phyloP scores from a whole-genome alignment of 2,113 vertebrate species.

The Vidua chalybeata region DNA sequence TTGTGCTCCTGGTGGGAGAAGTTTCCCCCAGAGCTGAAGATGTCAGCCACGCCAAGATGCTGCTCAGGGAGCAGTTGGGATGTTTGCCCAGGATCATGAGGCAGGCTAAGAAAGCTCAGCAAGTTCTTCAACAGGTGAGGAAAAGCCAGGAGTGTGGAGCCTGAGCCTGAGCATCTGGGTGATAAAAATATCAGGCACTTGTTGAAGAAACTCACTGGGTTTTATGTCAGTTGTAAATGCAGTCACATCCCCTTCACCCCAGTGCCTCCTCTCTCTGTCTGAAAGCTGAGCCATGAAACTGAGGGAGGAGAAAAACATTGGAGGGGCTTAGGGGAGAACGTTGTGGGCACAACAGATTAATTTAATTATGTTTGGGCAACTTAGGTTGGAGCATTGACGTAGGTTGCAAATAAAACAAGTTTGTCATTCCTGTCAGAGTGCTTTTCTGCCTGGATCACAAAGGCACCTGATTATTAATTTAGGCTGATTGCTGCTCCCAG shows the following conservation, averaged over 20 bases:
- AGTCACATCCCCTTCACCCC: not conserved
- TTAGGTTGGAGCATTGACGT: not conserved
- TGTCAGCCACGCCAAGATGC: not conserved
- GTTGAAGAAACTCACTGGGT: not conserved
- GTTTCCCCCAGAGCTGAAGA: not conserved
- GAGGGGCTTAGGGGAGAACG: not conserved
- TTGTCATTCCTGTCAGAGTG: not conserved
- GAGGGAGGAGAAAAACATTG: not conserved
- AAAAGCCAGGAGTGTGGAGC: not conserved
- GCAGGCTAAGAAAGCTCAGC: not conserved
- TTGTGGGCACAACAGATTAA: not conserved
- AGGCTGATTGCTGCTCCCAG: constrained; percentile 1
- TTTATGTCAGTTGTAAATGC: not conserved
- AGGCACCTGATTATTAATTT: constrained; percentile 14
- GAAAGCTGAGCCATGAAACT: not conserved
- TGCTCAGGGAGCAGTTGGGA: not conserved
- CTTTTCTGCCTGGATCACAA: not conserved
- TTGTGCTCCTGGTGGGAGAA: not conserved
- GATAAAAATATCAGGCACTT: not conserved
- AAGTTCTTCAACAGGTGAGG: not conserved
- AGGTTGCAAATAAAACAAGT: not conserved
- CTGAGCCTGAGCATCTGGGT: not conserved
- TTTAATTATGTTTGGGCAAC: constrained; percentile 17
- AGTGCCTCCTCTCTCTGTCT: not conserved
- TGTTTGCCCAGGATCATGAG: not conserved